Evolutionary conservation across 2,113 vertebrate genomes (phyloP).

Genomic region (Dunckerocampus dactyliophorus): DNA sequence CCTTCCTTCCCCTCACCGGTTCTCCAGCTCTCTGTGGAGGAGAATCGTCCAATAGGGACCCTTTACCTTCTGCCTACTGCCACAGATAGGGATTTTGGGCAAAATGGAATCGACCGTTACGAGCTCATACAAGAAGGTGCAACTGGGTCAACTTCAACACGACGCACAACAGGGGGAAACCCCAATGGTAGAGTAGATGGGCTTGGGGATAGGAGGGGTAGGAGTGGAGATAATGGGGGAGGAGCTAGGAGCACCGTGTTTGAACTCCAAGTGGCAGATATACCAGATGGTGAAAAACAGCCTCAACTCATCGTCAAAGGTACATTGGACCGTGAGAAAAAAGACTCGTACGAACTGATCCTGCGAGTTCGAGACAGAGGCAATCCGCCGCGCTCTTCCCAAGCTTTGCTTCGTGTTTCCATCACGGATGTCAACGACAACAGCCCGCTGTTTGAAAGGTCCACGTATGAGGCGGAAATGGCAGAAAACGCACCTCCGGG

Average conservation of each 20-base stretch:
- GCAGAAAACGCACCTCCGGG: constrained; percentile 91
- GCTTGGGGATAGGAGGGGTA: constrained; percentile 66
- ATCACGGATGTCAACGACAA: constrained; percentile 98
- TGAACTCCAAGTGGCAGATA: constrained; percentile 92
- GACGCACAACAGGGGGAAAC: constrained; percentile 58
- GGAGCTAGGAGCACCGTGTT: constrained; percentile 85
- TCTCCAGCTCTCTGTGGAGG: constrained; percentile 92
- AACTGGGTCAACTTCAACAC: constrained; percentile 50
- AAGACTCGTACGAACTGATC: constrained; percentile 91
- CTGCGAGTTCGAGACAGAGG: constrained; percentile 90
- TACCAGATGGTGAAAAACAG: constrained; percentile 93
- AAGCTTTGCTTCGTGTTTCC: constrained; percentile 88
- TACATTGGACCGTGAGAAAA: constrained; percentile 85
- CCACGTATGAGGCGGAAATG: constrained; percentile 89
- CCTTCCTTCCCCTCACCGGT: constrained; percentile 95
- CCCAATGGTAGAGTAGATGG: constrained; percentile 67
- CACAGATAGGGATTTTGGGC: constrained; percentile 91
- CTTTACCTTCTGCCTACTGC: constrained; percentile 95
- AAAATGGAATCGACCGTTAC: constrained; percentile 92
- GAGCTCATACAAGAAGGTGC: constrained; percentile 86
- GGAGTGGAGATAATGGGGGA: constrained; percentile 61
- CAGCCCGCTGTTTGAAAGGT: constrained; percentile 91
- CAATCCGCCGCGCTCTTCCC: constrained; percentile 86
- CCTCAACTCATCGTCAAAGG: constrained; percentile 98
- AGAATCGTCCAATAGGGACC: constrained; percentile 93